Conservation (phyloP, 2,113 vertebrate species). For the Pogona vitticeps region DNA sequence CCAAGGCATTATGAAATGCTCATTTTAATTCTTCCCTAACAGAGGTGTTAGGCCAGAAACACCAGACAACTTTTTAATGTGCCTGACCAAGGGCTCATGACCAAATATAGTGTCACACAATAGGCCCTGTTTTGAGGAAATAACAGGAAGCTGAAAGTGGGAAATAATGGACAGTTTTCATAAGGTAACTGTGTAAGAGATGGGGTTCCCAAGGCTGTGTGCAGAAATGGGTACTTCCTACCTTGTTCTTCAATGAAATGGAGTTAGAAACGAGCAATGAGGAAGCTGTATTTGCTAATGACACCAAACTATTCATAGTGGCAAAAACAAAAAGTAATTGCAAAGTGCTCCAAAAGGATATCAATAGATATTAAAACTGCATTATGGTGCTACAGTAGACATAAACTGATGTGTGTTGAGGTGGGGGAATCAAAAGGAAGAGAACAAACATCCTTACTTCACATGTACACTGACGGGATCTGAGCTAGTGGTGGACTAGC, state of each 20-base stretch:
- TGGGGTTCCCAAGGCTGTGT: background rate
- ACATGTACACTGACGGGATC: background rate
- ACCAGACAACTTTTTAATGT: background rate
- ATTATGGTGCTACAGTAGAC: no score
- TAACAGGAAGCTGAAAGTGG: background rate
- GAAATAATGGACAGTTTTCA: background rate
- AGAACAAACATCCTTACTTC: background rate
- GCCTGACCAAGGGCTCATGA: background rate
- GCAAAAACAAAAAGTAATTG: background rate
- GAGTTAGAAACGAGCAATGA: background rate
- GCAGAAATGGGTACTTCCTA: background rate
- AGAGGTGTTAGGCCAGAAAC: background rate
- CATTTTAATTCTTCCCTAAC: background rate
- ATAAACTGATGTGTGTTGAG: background rate
- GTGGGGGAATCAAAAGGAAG: background rate
- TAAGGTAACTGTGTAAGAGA: background rate
- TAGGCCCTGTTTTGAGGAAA: background rate
- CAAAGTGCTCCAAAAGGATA: background rate
- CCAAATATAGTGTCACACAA: background rate
- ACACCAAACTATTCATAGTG: background rate
- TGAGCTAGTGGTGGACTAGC: background rate
- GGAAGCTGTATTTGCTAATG: background rate
- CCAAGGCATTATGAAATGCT: background rate
- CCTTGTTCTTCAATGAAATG: background rate
- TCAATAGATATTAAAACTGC: background rate